A percentile compares a stretch with the other conserved stretches of the same genome.
These are phyloP conservation scores for Amphibalanus amphitrite DNA, from an alignment of 1,140 invertebrate species.

Conservation along the genomic window DNA sequence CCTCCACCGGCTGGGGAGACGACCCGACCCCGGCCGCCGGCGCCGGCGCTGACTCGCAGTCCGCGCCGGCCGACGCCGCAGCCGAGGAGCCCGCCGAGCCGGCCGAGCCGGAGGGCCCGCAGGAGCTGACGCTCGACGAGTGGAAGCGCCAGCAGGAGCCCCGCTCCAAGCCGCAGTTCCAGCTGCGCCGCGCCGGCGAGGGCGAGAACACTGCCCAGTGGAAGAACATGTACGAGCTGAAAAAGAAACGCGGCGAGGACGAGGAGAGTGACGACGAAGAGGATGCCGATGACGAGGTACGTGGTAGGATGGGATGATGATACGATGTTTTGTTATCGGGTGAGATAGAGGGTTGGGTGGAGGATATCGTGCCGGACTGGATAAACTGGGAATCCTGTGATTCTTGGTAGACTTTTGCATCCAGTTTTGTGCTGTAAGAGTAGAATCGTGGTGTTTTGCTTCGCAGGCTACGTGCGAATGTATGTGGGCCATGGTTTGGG, in stretches of 20 bases:
- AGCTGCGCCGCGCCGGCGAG: constrained; percentile 77
- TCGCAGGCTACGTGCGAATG: too few relatives aligned
- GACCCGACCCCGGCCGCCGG: too few relatives aligned
- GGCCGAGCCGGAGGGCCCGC: not conserved
- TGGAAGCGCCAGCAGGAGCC: not conserved
- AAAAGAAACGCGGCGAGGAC: constrained; percentile 55
- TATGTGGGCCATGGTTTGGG: too few relatives aligned
- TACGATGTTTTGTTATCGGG: too few relatives aligned
- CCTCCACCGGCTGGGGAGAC: not conserved
- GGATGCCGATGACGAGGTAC: too few relatives aligned
- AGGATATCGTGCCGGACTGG: too few relatives aligned
- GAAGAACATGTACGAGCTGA: constrained; percentile 75
- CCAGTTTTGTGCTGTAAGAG: too few relatives aligned
- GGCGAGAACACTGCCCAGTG: constrained; percentile 76
- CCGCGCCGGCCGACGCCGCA: not conserved
- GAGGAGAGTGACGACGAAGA: constrained; percentile 40
- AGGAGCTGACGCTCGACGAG: not conserved
- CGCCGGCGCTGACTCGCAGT: not conserved
- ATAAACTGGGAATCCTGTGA: too few relatives aligned
- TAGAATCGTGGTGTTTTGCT: too few relatives aligned
- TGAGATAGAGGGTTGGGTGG: too few relatives aligned
- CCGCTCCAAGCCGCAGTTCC: constrained; percentile 57
- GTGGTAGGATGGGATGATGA: too few relatives aligned
- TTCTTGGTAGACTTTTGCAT: too few relatives aligned
- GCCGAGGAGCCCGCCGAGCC: not conserved